Percentiles rank a stretch among this genome's conserved stretches.
These are phyloP conservation scores for Morphnarchus princeps DNA, from an alignment of 2,113 vertebrate genomes.

Conservation along the genomic window DNA sequence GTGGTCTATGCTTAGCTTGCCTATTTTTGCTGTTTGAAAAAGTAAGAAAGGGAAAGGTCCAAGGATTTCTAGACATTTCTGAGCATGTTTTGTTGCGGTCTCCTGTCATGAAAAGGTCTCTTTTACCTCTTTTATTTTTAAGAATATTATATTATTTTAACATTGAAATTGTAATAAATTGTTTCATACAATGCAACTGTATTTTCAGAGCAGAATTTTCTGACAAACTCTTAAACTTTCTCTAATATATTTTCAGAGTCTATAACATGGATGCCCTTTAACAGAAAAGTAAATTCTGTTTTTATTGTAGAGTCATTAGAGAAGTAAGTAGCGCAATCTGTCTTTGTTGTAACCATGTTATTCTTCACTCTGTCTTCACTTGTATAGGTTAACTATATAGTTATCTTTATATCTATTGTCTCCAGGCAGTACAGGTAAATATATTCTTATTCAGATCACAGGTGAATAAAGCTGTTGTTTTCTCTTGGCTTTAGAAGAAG, in stretches of 20 bases:
- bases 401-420: not conserved
- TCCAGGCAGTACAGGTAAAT: not conserved
- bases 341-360: accelerated
- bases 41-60: accelerated
- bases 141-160: not conserved
- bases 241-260: not conserved
- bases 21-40: not conserved
- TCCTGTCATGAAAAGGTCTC: accelerated
- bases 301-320: not conserved
- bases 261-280: not conserved
- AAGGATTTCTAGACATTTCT: not conserved
- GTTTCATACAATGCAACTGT: accelerated
- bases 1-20: not conserved
- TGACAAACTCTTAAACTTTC: not conserved
- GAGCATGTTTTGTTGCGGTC: accelerated
- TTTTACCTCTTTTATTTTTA: not conserved
- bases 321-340: not conserved
- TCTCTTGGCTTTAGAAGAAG: not conserved
- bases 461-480: not conserved
- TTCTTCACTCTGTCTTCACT: not conserved
- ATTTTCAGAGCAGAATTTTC: not conserved
- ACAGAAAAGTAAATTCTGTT: not conserved
- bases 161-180: not conserved
- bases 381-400: not conserved
- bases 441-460: not conserved